Evolutionary conservation across 2,113 vertebrate genomes (phyloP).

Genomic region (Brachypodius melanocephalos): DNA sequence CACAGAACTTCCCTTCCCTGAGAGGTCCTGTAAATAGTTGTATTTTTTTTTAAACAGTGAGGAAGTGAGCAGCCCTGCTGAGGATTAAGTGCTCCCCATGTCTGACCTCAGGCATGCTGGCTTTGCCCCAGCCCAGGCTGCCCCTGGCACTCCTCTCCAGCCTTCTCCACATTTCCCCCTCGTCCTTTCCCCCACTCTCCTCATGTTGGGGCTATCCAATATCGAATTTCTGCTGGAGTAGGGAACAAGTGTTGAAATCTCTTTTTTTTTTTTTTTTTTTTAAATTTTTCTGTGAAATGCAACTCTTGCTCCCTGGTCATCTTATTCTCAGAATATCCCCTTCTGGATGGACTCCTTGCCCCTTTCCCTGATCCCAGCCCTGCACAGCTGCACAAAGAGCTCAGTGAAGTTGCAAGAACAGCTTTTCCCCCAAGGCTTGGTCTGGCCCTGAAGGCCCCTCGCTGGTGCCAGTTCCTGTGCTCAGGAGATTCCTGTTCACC

Average conservation of each 20-base stretch:
- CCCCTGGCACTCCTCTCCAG: background rate
- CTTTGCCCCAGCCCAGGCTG: background rate
- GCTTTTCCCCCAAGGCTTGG: background rate
- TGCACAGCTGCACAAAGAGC: background rate
- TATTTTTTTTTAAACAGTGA: background rate
- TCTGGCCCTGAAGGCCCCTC: background rate
- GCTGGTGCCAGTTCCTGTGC: background rate
- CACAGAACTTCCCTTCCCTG: background rate
- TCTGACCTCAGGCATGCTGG: background rate
- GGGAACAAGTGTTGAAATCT: conserved; percentile 15
- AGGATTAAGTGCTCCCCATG: background rate
- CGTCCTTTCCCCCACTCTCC: background rate
- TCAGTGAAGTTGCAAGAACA: background rate
- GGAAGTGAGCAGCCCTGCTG: conserved; percentile 9
- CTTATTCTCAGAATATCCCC: conserved; percentile 1
- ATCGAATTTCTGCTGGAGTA: background rate
- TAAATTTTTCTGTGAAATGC: background rate
- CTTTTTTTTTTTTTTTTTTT: rapidly evolving
- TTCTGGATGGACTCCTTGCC: background rate
- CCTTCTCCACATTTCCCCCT: background rate
- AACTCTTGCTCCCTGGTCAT: background rate
- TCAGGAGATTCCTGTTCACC: background rate
- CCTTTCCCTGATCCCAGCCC: background rate
- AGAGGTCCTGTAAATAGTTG: background rate
- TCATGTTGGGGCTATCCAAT: background rate